Percentiles rank a stretch among this genome's conserved stretches.
phyloP scores from a whole-genome alignment of 1,140 invertebrate genomes.

The Bombyx mandarina region DNA sequence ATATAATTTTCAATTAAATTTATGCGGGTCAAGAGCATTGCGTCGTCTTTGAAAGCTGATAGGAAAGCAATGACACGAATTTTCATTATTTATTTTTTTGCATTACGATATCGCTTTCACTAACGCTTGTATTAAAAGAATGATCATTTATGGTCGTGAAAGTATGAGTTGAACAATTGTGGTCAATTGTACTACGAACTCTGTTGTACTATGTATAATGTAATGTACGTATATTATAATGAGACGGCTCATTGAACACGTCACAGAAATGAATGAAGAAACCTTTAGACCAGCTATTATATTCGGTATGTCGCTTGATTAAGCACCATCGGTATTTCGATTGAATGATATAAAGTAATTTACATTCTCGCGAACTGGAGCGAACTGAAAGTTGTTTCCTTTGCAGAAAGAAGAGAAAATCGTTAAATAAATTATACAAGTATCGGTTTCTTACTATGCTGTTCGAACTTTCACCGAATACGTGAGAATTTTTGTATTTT shows the following conservation, averaged over 20 bases:
- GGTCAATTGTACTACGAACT: constrained; percentile 22
- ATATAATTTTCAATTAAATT: not conserved
- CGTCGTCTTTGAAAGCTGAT: constrained; percentile 24
- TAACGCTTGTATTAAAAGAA: constrained; percentile 53
- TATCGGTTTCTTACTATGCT: too few species aligned
- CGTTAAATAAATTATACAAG: constrained; percentile 27
- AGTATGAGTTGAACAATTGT: constrained; percentile 45
- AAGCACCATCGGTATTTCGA: constrained; percentile 34
- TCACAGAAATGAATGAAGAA: too few species aligned
- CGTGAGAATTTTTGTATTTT: too few species aligned
- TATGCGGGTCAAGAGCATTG: constrained; percentile 34
- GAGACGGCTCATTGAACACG: too few species aligned
- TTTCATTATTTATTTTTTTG: constrained; percentile 59
- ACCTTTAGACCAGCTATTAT: constrained; percentile 30
- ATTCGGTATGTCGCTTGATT: constrained; percentile 32
- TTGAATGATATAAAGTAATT: constrained; percentile 23
- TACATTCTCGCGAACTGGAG: constrained; percentile 4
- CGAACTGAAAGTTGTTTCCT: constrained; percentile 19
- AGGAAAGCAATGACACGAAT: constrained; percentile 59
- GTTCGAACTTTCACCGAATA: too few species aligned
- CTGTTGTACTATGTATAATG: constrained; percentile 8
- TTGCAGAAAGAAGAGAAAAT: constrained; percentile 7
- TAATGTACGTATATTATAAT: too few species aligned
- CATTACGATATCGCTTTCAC: constrained; percentile 64
- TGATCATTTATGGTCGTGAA: constrained; percentile 57